Base-by-base conservation (phyloP, 30 jellyfish, hydroid and myxozoan genomes). In the Cassiopea xamachana region DNA sequence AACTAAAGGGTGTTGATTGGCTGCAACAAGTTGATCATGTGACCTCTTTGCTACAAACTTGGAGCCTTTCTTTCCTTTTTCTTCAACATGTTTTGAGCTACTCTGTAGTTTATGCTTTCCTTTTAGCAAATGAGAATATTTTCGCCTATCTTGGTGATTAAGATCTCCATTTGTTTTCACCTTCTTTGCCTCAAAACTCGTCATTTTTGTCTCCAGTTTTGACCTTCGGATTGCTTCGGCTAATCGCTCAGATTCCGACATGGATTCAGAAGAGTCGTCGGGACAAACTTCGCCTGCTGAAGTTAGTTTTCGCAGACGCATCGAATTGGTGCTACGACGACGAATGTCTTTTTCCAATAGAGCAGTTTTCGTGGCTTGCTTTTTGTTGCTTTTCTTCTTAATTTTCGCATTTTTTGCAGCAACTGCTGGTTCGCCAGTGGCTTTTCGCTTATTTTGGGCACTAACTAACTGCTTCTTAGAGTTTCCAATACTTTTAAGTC, bases 211-310 rank as follows among this genome's bases (percentile, higher is more conserved):
- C 46, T 88, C 95, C 14, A 88, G 7, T 60, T 88, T 88, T 49
- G 95, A 88, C 60, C 95, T 13, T 16, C 84, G 85, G 7, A 88
- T 88, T 8, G 88, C 95, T 27, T 88, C 95, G 27, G 83, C 90
- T 19, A 88, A 60, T 68, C 88, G 82, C 49, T 88, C 95, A 1
- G 95, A 68, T 60, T 88, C 95, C 19, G 95, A 78, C 95, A 88
- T 78, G 47, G 92, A 84, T 47, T 88, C 95, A 0, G 95, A 69
- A 19, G 90, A 79, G 14, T 88, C 95, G 44, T 79, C 95, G 70
- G 50, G 95, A 51, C 95, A 88, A 4, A 88, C 85, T 60, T 88
- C 90, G 46, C 95, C 95, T n/a, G 86, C 95, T 19, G 95, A 73
- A 46, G 95, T 79, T 81, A 88, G 76, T 73, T 73, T 78, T 60